phyloP scores from a whole-genome alignment of 1,140 invertebrate species.

The Panagrolaimus sp. region DNA sequence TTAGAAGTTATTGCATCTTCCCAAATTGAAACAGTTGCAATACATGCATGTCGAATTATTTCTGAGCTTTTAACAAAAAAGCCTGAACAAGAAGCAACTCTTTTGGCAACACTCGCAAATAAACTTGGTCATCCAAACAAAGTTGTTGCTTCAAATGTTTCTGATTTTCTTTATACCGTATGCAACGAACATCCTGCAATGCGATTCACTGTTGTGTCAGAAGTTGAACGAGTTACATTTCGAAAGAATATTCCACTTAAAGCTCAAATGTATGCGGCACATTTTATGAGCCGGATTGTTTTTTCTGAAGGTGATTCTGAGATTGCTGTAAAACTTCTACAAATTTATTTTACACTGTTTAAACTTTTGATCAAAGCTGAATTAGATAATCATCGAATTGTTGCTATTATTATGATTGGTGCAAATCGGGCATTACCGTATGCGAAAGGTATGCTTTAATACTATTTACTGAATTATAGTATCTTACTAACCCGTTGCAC shows the following conservation, averaged over 20 bases:
- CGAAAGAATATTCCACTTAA: conserved; percentile 68
- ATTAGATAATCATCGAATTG: conserved; percentile 67
- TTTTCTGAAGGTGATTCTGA: conserved; percentile 69
- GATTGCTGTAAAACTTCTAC: conserved; percentile 74
- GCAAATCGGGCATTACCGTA: conserved; percentile 80
- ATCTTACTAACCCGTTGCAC: conserved; percentile 3
- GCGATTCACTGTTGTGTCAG: conserved; percentile 76
- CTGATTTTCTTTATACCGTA: conserved; percentile 79
- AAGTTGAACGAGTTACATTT: conserved; percentile 82
- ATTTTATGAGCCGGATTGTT: conserved; percentile 77
- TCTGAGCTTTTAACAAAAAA: conserved; percentile 73
- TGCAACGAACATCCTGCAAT: conserved; percentile 76
- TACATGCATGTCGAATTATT: conserved; percentile 60
- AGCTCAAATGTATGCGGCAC: conserved; percentile 87
- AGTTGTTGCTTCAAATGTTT: conserved; percentile 77
- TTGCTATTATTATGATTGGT: conserved; percentile 80
- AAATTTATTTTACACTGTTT: conserved; percentile 91
- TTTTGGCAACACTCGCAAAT: conserved; percentile 78
- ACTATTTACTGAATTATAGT: conserved; percentile 24
- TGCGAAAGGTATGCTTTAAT: conserved; percentile 61
- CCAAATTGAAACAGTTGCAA: conserved; percentile 44
- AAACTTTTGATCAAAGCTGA: conserved; percentile 84
- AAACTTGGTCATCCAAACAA: conserved; percentile 87
- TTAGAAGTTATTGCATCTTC: conserved; percentile 29
- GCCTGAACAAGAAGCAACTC: conserved; percentile 78